These are phyloP conservation scores for Oncorhynchus masou DNA, from an alignment of 2,113 vertebrate species.

Conservation along the genomic window DNA sequence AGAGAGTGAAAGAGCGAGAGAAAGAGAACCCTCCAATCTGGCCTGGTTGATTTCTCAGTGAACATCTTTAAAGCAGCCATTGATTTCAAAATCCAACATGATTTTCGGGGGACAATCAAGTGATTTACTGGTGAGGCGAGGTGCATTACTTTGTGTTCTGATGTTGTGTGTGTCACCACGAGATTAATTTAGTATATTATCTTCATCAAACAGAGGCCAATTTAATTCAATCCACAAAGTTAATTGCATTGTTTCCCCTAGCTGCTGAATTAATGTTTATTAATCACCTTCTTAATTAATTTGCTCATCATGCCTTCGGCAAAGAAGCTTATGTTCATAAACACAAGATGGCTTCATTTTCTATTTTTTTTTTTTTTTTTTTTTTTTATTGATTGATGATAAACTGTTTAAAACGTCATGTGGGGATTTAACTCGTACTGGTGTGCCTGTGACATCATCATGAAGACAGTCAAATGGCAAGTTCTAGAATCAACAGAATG, in stretches of 20 bases:
- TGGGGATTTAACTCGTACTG: not conserved
- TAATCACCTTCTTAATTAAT: conserved; percentile 4
- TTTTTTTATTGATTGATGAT: not conserved
- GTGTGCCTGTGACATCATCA: not conserved
- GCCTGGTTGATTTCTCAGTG: too few species aligned
- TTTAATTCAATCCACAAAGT: not conserved
- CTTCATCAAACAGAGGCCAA: not conserved
- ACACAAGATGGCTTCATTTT: not conserved
- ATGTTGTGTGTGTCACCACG: not conserved
- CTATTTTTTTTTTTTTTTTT: too few species aligned
- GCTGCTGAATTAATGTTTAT: conserved; percentile 5
- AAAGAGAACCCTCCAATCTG: too few species aligned
- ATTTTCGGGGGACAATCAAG: not conserved
- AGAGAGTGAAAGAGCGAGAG: too few species aligned
- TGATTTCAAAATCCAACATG: not conserved
- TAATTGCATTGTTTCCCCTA: conserved; percentile 11
- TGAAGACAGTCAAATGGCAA: too few species aligned
- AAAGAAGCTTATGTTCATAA: not conserved
- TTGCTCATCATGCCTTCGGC: conserved; percentile 13
- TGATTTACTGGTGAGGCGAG: not conserved
- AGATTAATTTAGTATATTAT: not conserved
- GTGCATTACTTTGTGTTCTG: not conserved
- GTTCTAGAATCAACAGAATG: too few species aligned
- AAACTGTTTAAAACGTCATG: not conserved
- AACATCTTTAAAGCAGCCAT: too few species aligned